phyloP scores from a whole-genome alignment of 1,140 invertebrate genomes.

The Pseudomyrmex gracilis region DNA sequence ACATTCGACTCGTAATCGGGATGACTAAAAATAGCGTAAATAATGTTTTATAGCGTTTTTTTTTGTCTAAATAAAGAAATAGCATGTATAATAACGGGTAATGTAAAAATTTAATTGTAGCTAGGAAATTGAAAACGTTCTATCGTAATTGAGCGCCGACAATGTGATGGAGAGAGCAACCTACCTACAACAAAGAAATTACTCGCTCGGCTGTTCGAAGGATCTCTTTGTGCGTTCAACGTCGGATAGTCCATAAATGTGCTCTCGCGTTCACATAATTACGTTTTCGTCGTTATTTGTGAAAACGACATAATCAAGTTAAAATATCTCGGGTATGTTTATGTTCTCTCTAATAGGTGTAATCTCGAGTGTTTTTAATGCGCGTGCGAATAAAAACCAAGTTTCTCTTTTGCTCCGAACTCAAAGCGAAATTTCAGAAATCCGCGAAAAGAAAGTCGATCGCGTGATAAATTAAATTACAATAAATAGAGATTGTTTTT shows the following conservation, averaged over 20 bases:
- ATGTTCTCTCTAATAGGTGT: neutral
- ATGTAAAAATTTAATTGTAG: slow-evolving; percentile 9
- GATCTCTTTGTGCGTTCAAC: slow-evolving; percentile 5
- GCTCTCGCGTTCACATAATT: slow-evolving; percentile 24
- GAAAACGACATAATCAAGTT: slow-evolving; percentile 10
- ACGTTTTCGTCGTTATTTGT: neutral
- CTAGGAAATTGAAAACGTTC: slow-evolving; percentile 20
- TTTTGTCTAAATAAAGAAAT: slow-evolving; percentile 4
- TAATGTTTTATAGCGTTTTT: slow-evolving; percentile 22
- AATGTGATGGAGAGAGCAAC: slow-evolving; percentile 19
- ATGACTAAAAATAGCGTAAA: neutral
- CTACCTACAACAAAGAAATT: slow-evolving; percentile 26
- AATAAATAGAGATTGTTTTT: neutral
- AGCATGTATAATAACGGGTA: neutral
- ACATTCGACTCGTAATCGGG: slow-evolving; percentile 7
- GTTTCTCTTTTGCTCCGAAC: too few species aligned
- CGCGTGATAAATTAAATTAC: too few species aligned
- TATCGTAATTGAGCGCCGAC: slow-evolving; percentile 25
- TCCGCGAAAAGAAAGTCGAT: neutral
- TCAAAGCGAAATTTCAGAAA: neutral
- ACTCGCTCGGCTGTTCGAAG: neutral
- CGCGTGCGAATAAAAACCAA: too few species aligned
- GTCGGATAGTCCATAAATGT: neutral
- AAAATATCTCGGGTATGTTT: too few species aligned
- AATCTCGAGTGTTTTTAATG: neutral